Percentiles rank a stretch among this genome's conserved stretches.
phyloP scores from a whole-genome alignment of 2,888 invertebrate species.

The Drosophila melanocephala region DNA sequence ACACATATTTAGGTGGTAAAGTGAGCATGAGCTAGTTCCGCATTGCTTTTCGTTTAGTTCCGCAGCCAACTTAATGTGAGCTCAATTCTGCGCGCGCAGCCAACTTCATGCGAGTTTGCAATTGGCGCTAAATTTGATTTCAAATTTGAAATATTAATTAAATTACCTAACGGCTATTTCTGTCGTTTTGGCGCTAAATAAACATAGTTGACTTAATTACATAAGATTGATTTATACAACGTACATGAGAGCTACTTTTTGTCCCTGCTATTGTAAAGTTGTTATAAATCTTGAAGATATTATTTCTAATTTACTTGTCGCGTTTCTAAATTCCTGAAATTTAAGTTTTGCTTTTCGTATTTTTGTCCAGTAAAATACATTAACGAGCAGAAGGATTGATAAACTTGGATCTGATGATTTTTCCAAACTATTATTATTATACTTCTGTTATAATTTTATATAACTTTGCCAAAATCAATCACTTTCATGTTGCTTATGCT shows the following conservation, averaged over 20 bases:
- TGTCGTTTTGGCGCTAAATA: neutral
- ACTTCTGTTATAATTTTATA: neutral
- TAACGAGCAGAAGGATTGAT: neutral
- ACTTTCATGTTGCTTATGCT: neutral
- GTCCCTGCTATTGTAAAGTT: neutral
- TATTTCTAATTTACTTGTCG: neutral
- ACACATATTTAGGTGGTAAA: neutral
- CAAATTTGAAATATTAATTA: neutral
- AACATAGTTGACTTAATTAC: neutral
- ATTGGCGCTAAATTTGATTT: constrained; percentile 14
- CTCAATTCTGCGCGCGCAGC: neutral
- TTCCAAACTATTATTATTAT: neutral
- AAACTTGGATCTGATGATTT: neutral
- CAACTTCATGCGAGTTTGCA: constrained; percentile 11
- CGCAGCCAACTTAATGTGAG: constrained; percentile 6
- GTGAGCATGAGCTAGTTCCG: neutral
- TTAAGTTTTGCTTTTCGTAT: neutral
- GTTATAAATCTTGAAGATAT: neutral
- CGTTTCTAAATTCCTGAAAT: neutral
- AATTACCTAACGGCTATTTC: too few species aligned
- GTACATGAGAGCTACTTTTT: neutral
- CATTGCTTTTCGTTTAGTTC: neutral
- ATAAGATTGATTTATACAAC: neutral
- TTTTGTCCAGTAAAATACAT: neutral
- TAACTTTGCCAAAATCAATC: neutral